Evolutionary conservation across 2,797 vertebrate species (phyloP).

Genomic region (Syndactyla subalaris): DNA sequence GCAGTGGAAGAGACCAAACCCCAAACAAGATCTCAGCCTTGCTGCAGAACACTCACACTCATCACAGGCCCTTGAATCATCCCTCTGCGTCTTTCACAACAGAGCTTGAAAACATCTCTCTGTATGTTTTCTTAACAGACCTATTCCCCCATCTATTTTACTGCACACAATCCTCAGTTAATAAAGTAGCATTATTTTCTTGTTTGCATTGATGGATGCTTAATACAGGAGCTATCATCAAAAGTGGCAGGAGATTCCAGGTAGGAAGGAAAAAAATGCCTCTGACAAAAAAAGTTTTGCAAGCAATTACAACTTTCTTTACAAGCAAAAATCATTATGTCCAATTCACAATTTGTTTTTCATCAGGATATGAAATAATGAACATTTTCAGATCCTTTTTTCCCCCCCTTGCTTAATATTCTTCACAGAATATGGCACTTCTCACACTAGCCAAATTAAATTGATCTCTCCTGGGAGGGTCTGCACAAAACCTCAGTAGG

Average conservation of each 20-base stretch:
- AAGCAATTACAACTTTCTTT: not conserved
- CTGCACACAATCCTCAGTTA: not conserved
- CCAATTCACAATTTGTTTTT: not conserved
- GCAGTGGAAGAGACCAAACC: not conserved
- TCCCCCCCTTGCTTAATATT: not conserved
- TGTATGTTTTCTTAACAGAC: not conserved
- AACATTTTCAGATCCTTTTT: not conserved
- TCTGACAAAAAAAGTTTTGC: not conserved
- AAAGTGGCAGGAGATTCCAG: not conserved
- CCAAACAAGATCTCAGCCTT: not conserved
- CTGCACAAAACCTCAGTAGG: not conserved
- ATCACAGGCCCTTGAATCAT: not conserved
- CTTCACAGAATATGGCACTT: not conserved
- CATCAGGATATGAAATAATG: not conserved
- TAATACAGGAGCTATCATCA: not conserved
- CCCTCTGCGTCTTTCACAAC: not conserved
- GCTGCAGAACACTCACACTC: not conserved
- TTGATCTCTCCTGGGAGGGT: not conserved
- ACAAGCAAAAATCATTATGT: not conserved
- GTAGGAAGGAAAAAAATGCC: not conserved
- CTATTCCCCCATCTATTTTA: not conserved
- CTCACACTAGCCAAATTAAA: not conserved
- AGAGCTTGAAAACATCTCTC: not conserved
- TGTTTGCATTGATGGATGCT: not conserved
- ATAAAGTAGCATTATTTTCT: not conserved